Percentiles rank a stretch among this genome's conserved stretches.
Conservation (phyloP, 2,797 vertebrate species). For the Pampus argenteus region DNA sequence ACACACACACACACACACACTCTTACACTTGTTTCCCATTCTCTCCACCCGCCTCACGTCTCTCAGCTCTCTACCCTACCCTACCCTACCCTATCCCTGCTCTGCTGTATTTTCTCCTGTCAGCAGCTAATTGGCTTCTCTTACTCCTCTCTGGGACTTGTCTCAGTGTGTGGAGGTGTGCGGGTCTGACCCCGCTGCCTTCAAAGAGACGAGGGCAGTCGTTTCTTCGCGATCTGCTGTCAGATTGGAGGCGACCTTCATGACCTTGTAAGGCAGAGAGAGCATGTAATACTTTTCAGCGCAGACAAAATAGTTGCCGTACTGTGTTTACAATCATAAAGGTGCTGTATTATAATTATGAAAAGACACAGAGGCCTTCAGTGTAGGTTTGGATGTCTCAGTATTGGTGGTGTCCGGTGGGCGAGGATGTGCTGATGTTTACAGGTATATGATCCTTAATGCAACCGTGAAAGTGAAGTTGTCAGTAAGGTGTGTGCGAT, state of each 20-base stretch:
- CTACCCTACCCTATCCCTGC: neutral
- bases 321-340: neutral
- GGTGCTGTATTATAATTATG: neutral
- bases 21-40: constrained; percentile 40
- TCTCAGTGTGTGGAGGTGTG: constrained; percentile 28
- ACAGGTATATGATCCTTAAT: no score
- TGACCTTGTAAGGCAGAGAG: constrained; percentile 16
- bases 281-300: constrained; percentile 10
- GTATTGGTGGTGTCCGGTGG: no score
- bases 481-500: no score
- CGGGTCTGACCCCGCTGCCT: constrained; percentile 27
- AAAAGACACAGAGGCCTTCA: neutral
- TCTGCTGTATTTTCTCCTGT: constrained; percentile 30
- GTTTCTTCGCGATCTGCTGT: neutral
- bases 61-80: no score
- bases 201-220: constrained; percentile 16
- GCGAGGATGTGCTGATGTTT: no score
- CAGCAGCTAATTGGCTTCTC: constrained; percentile 52
- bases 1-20: neutral
- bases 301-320: neutral
- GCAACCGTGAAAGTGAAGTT: no score
- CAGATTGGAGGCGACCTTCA: neutral
- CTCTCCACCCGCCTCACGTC: constrained; percentile 6
- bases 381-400: no score
- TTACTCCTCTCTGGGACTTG: constrained; percentile 11